Conservation (phyloP, 2,888 invertebrate species). For the Siphlonurus alternatus region DNA sequence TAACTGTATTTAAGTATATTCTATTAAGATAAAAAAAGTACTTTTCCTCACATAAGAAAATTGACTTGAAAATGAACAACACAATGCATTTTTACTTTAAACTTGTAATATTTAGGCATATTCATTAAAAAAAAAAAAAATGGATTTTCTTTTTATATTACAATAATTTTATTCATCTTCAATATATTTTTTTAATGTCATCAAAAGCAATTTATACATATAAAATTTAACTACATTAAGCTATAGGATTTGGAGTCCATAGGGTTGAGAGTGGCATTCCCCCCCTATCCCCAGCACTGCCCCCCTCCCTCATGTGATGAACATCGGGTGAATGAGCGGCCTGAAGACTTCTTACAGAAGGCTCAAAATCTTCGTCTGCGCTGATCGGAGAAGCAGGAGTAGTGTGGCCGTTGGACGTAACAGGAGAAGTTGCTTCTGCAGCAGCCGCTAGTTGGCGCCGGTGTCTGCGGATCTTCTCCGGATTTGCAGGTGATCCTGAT, state of each 20-base stretch:
- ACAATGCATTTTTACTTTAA: no score
- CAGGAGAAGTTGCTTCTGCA: not conserved
- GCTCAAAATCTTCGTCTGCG: not conserved
- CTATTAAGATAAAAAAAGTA: no score
- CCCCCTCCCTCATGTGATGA: not conserved
- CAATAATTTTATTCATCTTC: not conserved
- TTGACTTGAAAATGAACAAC: no score
- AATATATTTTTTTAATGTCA: not conserved
- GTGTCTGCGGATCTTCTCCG: not conserved
- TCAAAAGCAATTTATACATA: no score
- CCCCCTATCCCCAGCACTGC: not conserved
- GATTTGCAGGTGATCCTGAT: not conserved
- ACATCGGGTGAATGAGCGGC: not conserved
- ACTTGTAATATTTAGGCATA: no score
- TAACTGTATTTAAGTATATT: no score
- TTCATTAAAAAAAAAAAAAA: no score
- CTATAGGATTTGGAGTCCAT: not conserved
- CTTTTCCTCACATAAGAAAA: no score
- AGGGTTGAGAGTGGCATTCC: not conserved
- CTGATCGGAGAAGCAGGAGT: not conserved
- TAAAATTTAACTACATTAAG: not conserved
- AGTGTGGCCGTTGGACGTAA: not conserved
- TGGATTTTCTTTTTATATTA: not conserved
- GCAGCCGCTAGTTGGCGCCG: not conserved
- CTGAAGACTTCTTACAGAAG: not conserved